phyloP scores from a whole-genome alignment of 2,888 invertebrate species.

The Frankliniella fusca region DNA sequence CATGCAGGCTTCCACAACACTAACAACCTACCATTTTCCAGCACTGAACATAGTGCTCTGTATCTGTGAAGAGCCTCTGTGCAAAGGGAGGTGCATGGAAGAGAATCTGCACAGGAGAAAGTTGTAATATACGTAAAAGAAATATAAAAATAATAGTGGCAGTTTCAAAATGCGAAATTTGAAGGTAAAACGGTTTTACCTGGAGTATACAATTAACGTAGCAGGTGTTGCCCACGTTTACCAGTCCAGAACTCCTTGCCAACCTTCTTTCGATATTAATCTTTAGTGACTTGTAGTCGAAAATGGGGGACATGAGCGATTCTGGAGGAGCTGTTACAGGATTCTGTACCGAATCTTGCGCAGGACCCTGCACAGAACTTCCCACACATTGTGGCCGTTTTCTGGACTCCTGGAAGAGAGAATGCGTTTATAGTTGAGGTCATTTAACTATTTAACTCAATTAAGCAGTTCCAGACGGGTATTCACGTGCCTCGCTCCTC shows the following conservation, averaged over 20 bases:
- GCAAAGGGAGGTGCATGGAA: too few relatives aligned
- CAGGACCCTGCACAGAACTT: too few relatives aligned
- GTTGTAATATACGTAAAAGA: too few relatives aligned
- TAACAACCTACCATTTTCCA: neutral
- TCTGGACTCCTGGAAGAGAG: neutral
- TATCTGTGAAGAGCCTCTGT: too few relatives aligned
- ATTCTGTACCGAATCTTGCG: too few relatives aligned
- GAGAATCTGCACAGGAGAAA: neutral
- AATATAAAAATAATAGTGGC: neutral
- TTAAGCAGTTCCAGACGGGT: neutral
- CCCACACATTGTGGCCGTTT: neutral
- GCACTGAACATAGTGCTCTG: too few relatives aligned
- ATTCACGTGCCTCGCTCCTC: neutral
- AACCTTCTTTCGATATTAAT: neutral
- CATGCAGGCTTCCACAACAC: neutral
- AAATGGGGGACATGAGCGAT: too few relatives aligned
- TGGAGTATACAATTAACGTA: too few relatives aligned
- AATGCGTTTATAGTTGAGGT: neutral
- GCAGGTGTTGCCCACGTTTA: too few relatives aligned
- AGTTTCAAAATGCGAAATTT: too few relatives aligned
- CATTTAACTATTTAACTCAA: too few relatives aligned
- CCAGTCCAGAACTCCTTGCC: neutral
- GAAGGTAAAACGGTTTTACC: neutral
- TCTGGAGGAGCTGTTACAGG: neutral
- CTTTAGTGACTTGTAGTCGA: neutral